Evolutionary conservation across 2,113 vertebrate genomes (phyloP).

Genomic region (Sprattus sprattus): DNA sequence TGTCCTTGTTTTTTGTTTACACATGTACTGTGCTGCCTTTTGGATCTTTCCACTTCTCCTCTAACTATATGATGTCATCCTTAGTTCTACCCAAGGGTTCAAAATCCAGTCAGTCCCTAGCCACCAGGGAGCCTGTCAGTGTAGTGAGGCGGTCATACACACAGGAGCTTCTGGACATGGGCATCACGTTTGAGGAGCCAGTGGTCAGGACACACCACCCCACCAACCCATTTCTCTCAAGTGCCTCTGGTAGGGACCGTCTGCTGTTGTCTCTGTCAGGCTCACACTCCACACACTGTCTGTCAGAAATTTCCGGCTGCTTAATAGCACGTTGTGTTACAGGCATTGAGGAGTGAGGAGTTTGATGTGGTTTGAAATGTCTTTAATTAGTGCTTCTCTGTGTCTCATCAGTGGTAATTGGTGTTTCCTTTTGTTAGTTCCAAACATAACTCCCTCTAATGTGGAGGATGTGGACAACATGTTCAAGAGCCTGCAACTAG

Average conservation of each 20-base stretch:
- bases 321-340: not conserved
- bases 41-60: not conserved
- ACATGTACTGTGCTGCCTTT: not conserved
- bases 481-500: constrained; percentile 54
- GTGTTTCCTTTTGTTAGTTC: constrained; percentile 28
- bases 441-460: constrained; percentile 26
- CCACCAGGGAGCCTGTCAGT: constrained; percentile 12
- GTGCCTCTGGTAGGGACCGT: constrained; percentile 50
- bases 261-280: not conserved
- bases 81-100: constrained; percentile 30
- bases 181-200: constrained; percentile 62
- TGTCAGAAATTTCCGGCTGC: not conserved
- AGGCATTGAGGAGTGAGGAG: not conserved
- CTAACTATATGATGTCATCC: not conserved
- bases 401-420: not conserved
- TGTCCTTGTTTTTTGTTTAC: not conserved
- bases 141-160: constrained; percentile 57
- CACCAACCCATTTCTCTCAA: constrained; percentile 53
- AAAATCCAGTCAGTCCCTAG: constrained; percentile 47
- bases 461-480: constrained; percentile 41
- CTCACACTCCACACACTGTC: not conserved
- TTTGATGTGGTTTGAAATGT: constrained; percentile 12
- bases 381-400: not conserved
- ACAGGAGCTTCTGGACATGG: constrained; percentile 64
- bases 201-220: constrained; percentile 6